phyloP scores from a whole-genome alignment of 2,797 vertebrate species.

The Centropyge bicolor region DNA sequence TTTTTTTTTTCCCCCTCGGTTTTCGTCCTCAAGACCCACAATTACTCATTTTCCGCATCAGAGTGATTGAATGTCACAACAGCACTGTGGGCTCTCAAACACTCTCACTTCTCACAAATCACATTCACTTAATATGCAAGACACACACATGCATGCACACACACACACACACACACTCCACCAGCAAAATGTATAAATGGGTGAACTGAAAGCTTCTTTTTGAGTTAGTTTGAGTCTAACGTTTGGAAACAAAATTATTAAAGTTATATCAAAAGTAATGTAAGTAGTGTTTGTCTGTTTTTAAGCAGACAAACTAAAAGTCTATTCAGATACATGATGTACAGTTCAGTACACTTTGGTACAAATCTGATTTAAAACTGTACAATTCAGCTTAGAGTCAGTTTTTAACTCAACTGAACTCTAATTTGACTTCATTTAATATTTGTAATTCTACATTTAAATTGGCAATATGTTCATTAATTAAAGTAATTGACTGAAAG shows the following conservation, averaged over 20 bases:
- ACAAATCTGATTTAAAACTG: not conserved
- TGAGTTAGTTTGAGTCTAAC: not conserved
- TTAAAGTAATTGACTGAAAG: not conserved
- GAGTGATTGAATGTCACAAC: conserved; percentile 81
- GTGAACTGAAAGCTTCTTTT: conserved; percentile 1
- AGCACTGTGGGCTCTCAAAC: conserved; percentile 57
- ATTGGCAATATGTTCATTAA: not conserved
- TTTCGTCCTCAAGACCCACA: conserved; percentile 67
- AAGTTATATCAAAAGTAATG: not conserved
- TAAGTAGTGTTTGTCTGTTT: not conserved
- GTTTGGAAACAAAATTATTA: conserved; percentile 1
- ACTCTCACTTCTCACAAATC: conserved; percentile 42
- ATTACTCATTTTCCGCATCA: conserved; percentile 67
- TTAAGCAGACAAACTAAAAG: no score
- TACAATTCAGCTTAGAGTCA: not conserved
- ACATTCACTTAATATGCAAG: conserved; percentile 23
- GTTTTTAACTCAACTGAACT: not conserved
- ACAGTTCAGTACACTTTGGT: not conserved
- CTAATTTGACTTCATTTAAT: conserved; percentile 3
- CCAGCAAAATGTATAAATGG: not conserved
- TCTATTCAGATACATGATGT: not conserved
- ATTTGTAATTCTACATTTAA: not conserved
- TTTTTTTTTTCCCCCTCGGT: conserved; percentile 30
- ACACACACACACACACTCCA: conserved; percentile 16
- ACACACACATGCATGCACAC: not conserved